A percentile compares a stretch with the other conserved stretches of the same genome.
phyloP scores from a whole-genome alignment of 2,113 vertebrate species.

The Picathartes gymnocephalus region DNA sequence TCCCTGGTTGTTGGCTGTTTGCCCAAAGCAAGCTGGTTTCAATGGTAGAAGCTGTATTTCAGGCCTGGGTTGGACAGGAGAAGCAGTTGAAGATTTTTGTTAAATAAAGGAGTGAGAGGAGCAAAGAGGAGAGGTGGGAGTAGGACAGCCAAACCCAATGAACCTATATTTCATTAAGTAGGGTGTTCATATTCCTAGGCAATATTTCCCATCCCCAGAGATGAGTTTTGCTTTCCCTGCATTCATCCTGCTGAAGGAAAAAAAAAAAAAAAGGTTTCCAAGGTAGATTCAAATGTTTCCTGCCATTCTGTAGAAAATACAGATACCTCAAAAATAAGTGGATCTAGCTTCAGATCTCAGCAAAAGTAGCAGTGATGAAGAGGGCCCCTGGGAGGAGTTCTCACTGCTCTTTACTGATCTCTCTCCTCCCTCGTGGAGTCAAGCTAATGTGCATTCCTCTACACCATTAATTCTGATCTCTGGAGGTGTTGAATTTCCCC shows the following conservation, averaged over 20 bases:
- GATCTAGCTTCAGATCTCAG: neutral
- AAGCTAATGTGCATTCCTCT: neutral
- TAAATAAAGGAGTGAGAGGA: neutral
- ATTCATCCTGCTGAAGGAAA: neutral
- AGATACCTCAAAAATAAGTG: neutral
- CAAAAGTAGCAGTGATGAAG: neutral
- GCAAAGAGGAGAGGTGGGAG: neutral
- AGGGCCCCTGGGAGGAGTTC: neutral
- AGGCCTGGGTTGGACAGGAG: neutral
- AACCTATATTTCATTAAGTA: neutral
- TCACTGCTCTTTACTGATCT: neutral
- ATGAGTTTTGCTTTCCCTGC: neutral
- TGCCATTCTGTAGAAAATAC: neutral
- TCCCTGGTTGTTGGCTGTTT: neutral
- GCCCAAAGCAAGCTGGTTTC: neutral
- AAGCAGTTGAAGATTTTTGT: neutral
- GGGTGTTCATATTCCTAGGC: neutral
- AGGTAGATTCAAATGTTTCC: neutral
- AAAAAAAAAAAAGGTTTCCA: neutral
- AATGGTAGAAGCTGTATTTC: neutral
- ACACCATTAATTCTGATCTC: slow-evolving; percentile 8
- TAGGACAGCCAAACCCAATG: neutral
- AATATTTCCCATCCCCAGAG: neutral
- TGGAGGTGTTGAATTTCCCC: slow-evolving; percentile 10
- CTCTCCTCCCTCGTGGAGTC: neutral